Conservation (phyloP, 2,113 vertebrate species). For the Pterocles orientalis region DNA sequence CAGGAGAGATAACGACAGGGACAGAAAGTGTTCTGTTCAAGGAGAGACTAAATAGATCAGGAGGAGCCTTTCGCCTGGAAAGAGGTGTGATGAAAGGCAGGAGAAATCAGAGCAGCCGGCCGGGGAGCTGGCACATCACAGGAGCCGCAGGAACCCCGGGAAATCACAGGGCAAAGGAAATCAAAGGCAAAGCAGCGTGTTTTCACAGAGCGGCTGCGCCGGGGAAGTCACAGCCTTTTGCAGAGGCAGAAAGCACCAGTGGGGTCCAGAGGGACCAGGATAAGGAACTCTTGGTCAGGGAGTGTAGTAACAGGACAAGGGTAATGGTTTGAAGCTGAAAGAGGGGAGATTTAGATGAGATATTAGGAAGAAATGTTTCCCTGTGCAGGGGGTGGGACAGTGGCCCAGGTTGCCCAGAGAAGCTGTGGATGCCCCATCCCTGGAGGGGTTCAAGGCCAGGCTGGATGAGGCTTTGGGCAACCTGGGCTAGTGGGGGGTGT, state of each 20-base stretch:
- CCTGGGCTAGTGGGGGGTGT: too few relatives aligned
- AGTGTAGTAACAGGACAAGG: too few relatives aligned
- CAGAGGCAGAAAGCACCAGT: fast-evolving
- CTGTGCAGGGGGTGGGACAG: too few relatives aligned
- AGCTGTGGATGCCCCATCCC: too few relatives aligned
- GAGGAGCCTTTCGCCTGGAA: not conserved
- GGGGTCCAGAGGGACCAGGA: not conserved
- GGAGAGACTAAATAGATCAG: not conserved
- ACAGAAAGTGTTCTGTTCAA: not conserved
- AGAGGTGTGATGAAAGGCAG: not conserved
- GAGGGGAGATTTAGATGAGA: too few relatives aligned
- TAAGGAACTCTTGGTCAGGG: too few relatives aligned
- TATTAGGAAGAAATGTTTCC: too few relatives aligned
- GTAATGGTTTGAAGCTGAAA: too few relatives aligned
- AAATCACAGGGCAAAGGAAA: not conserved
- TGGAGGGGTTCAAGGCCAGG: too few relatives aligned
- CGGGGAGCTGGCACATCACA: not conserved
- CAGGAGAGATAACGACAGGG: not conserved
- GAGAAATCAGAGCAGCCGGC: not conserved
- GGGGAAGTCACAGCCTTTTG: not conserved
- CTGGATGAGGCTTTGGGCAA: too few relatives aligned
- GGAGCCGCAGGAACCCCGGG: not conserved
- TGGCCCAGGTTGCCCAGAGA: too few relatives aligned
- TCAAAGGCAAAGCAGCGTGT: not conserved
- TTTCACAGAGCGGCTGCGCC: not conserved